Evolutionary conservation across 2,113 vertebrate genomes (phyloP).

Genomic region (Phylloscopus trochilus): DNA sequence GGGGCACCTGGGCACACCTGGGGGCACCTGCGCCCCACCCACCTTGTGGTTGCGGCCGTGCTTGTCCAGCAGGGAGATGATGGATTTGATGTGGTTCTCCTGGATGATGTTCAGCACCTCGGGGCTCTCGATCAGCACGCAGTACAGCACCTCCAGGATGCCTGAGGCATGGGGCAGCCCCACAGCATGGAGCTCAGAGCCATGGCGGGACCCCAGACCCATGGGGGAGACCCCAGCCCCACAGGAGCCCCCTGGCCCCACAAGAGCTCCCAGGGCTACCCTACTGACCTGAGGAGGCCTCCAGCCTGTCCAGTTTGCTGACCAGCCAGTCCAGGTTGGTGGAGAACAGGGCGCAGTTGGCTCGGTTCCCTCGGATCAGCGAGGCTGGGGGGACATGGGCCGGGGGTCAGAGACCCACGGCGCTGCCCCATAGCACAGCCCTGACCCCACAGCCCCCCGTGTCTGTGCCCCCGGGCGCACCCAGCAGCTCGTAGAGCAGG

Average conservation of each 20-base stretch:
- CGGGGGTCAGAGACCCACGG: no score
- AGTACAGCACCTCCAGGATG: neutral
- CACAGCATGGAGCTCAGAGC: neutral
- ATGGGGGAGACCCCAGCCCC: no score
- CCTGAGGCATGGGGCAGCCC: neutral
- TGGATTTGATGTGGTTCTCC: neutral
- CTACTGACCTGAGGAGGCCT: neutral
- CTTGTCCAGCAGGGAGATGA: neutral
- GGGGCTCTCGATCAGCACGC: neutral
- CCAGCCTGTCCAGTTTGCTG: neutral
- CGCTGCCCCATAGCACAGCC: no score
- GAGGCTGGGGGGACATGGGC: neutral
- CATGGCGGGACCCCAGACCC: neutral
- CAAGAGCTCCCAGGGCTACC: neutral
- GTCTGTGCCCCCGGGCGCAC: neutral
- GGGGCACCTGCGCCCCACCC: neutral
- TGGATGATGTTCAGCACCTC: neutral
- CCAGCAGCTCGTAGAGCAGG: neutral
- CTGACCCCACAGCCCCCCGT: no score
- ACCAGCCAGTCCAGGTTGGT: neutral
- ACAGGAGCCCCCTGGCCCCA: no score
- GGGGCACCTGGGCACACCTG: no score
- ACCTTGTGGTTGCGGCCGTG: neutral
- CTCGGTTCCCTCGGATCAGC: neutral
- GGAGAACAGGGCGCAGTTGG: neutral